Evolutionary conservation across 2,888 invertebrate genomes (phyloP), one percentile per base, ranked within the genome.

Genomic region (Cremastobaeus sp.): DNA sequence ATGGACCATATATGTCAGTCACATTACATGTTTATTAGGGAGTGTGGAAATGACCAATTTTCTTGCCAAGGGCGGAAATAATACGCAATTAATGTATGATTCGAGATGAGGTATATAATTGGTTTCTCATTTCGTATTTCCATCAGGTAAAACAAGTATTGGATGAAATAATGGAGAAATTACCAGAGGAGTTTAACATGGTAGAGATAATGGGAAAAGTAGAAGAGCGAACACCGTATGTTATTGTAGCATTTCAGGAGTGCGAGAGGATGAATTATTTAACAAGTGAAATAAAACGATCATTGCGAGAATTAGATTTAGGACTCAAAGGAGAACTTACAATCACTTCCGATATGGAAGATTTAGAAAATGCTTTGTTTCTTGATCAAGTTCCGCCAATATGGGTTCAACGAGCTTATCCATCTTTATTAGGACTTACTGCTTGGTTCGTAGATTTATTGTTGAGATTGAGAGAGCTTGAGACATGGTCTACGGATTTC

Each of bases 131-230:
- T 25, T 12, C 41, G 14, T 21, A 50, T 45, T 52, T 64, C 32
- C 32, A n/a, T 2, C 21, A 95, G 95, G 96, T 97, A 9, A 98
- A 98, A 84, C 95, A 95, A 89, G 94, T 96, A 86, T 89, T 98
- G 32, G 98, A 98, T 85, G 98, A 98, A 88, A 96, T 98, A 83
- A 89, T 96, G 84, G 98, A 98, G 87, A 97, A 97, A 86, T 89
- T 98, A 9, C 97, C 98, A 0, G 97, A 97, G 84, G 96, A 97
- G 84, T 98, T 98, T 84, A 97, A 97, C 85, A 97, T 98, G 96
- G 87, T 90, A 0, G 98, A 98, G 87, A 95, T 98, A 74, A 96
- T 96, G 93, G 95, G 94, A 1, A 97, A 97, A 87, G 95, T 96
- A 1, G 98, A 98, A 86, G 98, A 98, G 84, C 90, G 97, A 55